Conservation (phyloP, 1,140 invertebrate species). For the Streblospio benedicti region DNA sequence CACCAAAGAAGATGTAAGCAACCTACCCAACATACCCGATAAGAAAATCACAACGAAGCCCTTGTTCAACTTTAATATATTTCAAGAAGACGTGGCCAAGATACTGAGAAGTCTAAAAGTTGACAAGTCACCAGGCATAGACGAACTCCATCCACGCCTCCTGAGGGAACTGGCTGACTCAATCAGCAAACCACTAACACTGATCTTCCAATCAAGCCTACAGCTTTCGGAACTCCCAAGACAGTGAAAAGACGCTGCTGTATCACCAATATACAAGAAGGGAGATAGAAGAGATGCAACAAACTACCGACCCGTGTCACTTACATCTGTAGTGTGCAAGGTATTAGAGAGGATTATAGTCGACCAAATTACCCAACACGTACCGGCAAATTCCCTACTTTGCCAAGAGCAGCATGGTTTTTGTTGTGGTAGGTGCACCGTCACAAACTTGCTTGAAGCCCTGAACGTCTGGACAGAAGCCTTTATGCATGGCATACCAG, state of each 20-base stretch:
- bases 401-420: too few relatives aligned
- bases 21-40: not conserved
- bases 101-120: not conserved
- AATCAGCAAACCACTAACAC: not conserved
- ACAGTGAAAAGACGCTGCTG: not conserved
- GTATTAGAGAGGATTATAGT: too few relatives aligned
- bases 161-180: not conserved
- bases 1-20: not conserved
- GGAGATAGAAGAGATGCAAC: too few relatives aligned
- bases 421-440: too few relatives aligned
- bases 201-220: not conserved
- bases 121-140: slow-evolving; percentile 1
- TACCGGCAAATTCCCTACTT: too few relatives aligned
- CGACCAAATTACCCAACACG: too few relatives aligned
- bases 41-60: not conserved
- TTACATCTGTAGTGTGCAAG: too few relatives aligned
- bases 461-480: too few relatives aligned
- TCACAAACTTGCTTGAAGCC: too few relatives aligned
- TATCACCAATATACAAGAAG: not conserved
- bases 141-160: not conserved
- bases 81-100: not conserved
- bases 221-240: not conserved
- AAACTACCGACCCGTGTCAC: too few relatives aligned
- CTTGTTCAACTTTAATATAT: not conserved
- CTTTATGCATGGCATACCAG: too few relatives aligned